These are phyloP conservation scores for Chloroclysta siterata DNA, from an alignment of 2,888 invertebrate species.

Conservation along the genomic window DNA sequence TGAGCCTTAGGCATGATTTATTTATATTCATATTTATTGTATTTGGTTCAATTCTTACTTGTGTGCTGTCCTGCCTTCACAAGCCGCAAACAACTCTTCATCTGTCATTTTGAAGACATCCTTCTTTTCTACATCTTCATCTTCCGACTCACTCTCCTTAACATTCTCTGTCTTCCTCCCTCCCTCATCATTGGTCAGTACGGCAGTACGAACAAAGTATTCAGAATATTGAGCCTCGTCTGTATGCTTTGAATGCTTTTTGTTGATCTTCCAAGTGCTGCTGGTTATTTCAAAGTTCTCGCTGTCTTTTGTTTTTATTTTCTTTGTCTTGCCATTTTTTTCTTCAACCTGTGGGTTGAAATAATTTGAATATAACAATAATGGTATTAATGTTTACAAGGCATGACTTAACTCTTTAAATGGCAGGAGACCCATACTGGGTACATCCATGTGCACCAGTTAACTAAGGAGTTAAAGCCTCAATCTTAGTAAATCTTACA, in stretches of 20 bases:
- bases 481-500: no score
- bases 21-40: no score
- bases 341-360: slow-evolving; percentile 61
- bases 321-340: slow-evolving; percentile 73
- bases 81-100: slow-evolving; percentile 91
- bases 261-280: slow-evolving; percentile 70
- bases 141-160: slow-evolving; percentile 57
- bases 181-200: slow-evolving; percentile 58
- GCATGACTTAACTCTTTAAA: no score
- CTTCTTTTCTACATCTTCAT: slow-evolving; percentile 49
- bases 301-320: slow-evolving; percentile 66
- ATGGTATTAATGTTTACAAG: no score
- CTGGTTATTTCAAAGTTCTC: slow-evolving; percentile 70
- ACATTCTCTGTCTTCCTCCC: slow-evolving; percentile 60
- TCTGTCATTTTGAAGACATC: slow-evolving; percentile 85
- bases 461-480: no score
- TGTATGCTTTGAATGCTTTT: slow-evolving; percentile 49
- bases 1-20: no score
- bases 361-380: no score
- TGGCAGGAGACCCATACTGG: no score
- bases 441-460: no score
- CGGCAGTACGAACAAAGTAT: slow-evolving; percentile 70
- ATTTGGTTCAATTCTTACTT: slow-evolving; percentile 85
- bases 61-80: slow-evolving; percentile 93
- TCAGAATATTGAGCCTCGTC: slow-evolving; percentile 64